Conservation (phyloP, 2,113 vertebrate species). For the Salvelinus namaycush region DNA sequence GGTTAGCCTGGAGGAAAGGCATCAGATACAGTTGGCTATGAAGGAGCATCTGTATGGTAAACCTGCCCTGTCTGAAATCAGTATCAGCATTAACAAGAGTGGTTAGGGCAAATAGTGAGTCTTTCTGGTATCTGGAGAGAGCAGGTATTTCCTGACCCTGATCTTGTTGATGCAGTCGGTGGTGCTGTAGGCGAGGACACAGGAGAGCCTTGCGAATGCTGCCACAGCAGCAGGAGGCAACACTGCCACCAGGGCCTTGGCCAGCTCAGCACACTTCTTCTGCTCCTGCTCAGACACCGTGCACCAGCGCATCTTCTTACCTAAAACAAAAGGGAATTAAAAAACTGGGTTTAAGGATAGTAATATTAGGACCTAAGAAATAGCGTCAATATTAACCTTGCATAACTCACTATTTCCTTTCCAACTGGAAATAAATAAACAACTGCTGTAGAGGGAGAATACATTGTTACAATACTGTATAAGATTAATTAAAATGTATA, state of each 20-base stretch:
- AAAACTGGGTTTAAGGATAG: background rate
- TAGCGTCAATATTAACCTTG: no score
- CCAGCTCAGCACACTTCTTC: constrained; percentile 86
- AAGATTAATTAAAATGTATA: no score
- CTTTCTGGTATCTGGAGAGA: background rate
- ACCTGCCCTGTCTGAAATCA: background rate
- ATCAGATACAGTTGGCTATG: background rate
- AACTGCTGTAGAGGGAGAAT: no score
- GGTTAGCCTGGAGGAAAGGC: constrained; percentile 76
- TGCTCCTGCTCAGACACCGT: constrained; percentile 85
- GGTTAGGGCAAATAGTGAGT: background rate
- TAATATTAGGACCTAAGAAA: background rate
- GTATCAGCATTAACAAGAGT: background rate
- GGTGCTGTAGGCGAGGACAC: constrained; percentile 79
- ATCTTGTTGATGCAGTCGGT: constrained; percentile 85
- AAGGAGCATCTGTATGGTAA: background rate
- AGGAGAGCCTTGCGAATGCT: constrained; percentile 79
- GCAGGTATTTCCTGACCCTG: constrained; percentile 71
- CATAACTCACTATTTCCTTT: no score
- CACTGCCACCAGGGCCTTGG: constrained; percentile 74
- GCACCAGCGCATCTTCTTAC: constrained; percentile 90
- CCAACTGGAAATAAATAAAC: no score
- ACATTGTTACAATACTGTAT: no score
- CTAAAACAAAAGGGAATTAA: constrained; percentile 53
- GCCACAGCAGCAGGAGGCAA: constrained; percentile 62